Evolutionary conservation across 2,113 vertebrate species (phyloP).

Genomic region (Urocitellus parryii): DNA sequence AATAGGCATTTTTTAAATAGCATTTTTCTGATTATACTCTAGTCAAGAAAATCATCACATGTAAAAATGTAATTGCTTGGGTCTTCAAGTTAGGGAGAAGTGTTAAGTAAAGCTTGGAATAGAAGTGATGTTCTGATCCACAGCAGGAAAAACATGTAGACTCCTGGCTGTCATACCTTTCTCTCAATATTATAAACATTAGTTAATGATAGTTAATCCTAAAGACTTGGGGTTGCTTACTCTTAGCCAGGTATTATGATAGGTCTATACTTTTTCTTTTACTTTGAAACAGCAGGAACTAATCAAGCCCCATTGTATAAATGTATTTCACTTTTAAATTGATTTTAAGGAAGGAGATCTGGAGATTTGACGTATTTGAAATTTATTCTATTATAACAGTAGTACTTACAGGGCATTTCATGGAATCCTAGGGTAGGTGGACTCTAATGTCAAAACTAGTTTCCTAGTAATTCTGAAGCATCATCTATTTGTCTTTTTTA

Average conservation of each 20-base stretch:
- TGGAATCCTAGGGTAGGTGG: neutral
- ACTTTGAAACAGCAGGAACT: neutral
- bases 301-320: neutral
- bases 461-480: neutral
- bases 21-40: neutral
- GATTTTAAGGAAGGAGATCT: neutral
- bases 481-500: neutral
- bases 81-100: neutral
- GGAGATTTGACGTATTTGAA: neutral
- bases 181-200: neutral
- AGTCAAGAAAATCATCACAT: neutral
- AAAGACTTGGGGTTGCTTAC: neutral
- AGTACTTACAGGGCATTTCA: neutral
- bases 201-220: neutral
- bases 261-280: neutral
- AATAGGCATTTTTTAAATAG: neutral
- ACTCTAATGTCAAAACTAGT: neutral
- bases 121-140: neutral
- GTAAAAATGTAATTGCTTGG: neutral
- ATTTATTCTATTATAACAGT: neutral
- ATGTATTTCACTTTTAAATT: neutral
- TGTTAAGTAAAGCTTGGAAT: neutral
- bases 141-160: neutral
- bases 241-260: neutral
- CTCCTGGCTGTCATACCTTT: neutral